Evolutionary conservation across 2,888 invertebrate genomes (phyloP).

Genomic region (Esperia sulphurella): DNA sequence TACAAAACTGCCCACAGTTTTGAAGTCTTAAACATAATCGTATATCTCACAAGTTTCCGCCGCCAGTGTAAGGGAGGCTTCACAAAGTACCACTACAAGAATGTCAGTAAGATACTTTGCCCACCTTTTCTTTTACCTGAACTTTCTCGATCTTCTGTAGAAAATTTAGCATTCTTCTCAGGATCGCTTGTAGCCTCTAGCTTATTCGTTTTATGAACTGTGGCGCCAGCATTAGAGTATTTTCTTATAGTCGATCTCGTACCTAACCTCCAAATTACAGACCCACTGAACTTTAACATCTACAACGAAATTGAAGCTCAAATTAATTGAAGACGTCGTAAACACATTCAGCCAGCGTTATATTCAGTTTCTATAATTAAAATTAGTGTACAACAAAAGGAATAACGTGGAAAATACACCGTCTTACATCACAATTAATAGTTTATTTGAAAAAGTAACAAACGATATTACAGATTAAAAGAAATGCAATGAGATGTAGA

Average conservation of each 20-base stretch:
- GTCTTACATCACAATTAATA: constrained; percentile 61
- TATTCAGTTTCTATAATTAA: neutral
- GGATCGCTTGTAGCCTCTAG: constrained; percentile 37
- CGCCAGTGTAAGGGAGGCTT: too few species aligned
- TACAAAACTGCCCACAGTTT: too few species aligned
- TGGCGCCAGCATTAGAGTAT: constrained; percentile 84
- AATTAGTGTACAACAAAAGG: constrained; percentile 11
- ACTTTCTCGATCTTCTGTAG: constrained; percentile 29
- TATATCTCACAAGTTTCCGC: too few species aligned
- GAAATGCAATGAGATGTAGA: neutral
- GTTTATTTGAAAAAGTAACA: constrained; percentile 6
- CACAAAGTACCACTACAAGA: neutral
- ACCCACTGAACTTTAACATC: constrained; percentile 74
- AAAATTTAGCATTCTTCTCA: constrained; percentile 14
- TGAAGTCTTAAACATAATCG: too few species aligned
- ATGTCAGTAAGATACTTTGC: constrained; percentile 10
- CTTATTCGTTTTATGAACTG: constrained; percentile 85
- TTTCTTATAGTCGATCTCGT: constrained; percentile 51
- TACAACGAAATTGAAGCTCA: constrained; percentile 30
- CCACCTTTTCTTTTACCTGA: constrained; percentile 34
- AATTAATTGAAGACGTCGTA: neutral
- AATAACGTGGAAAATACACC: constrained; percentile 26
- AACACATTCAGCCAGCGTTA: neutral
- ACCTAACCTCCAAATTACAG: constrained; percentile 75
- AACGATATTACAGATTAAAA: constrained; percentile 18